Evolutionary conservation across 2,113 vertebrate species (phyloP), one percentile per base, ranked within the genome.

Genomic region (Malurus elegans): DNA sequence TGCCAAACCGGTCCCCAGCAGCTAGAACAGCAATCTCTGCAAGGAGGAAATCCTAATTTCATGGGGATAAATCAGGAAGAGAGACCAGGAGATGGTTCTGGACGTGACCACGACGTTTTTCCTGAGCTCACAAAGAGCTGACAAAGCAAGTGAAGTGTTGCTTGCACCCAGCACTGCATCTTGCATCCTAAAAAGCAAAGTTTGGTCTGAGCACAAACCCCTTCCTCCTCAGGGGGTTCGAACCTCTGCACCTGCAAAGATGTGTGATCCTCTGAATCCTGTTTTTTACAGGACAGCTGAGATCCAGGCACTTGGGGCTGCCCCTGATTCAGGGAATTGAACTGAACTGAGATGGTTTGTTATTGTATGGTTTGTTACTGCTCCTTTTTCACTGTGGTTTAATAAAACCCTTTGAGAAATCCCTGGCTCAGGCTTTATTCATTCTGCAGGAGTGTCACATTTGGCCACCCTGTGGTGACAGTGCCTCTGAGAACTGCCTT

Each of bases 1-100:
- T 4, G 99, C 99, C 97, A 99, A 98, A 84, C 98, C 98, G 0
- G 97, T 99, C 69, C 97, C 86, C 92, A 88, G 94, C 58, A 92
- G 96, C 72, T 94, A 94, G 78, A 57, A 29, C 56, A 45, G 72
- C 51, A 6, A 0, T 8, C 47, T 38, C 34, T 5, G 6, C 3
- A 0, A 25, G 40, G 51, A 53, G 42, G 11, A 74, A 8, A 42
- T 36, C 76, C 61, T 18, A 1, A 7, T 47, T 50, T 44, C 34
- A 2, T 9, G 34, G 73, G 12, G 8, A 0, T 42, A n/a, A 93
- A 50, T 8, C n/a, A 14, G 47, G 65, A 47, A 29, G 14, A 51
- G 40, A 24, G 17, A 50, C 20, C 24, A 25, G 40, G n/a, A 62
- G 11, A 8, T 53, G 32, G 8, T 18, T 56, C 31, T 47, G 79